Evolutionary conservation across 1,140 invertebrate species (phyloP).

Genomic region (Leptinotarsa defecta): DNA sequence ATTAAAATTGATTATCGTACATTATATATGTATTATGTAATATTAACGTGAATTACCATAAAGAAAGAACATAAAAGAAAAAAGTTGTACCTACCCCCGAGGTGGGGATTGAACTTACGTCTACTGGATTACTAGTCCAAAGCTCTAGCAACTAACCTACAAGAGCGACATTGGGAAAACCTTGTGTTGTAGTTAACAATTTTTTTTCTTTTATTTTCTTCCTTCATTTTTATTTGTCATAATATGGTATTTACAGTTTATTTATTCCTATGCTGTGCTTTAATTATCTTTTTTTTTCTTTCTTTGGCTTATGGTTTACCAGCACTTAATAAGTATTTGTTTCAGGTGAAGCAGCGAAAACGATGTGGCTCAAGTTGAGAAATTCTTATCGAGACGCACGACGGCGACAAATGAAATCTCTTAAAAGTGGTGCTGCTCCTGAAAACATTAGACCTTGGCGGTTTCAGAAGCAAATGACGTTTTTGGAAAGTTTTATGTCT

Average conservation of each 20-base stretch:
- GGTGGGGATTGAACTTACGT: no score
- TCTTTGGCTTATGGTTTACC: no score
- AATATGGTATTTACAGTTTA: no score
- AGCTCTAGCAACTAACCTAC: neutral
- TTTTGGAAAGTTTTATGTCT: constrained; percentile 32
- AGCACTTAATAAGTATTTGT: constrained; percentile 10
- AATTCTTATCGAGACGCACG: constrained; percentile 9
- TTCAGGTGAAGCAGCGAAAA: constrained; percentile 15
- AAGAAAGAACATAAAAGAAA: constrained; percentile 5
- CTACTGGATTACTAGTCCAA: no score
- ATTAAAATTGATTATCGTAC: constrained; percentile 12
- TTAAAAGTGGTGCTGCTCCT: constrained; percentile 33
- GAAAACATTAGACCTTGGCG: constrained; percentile 34
- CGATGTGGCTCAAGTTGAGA: constrained; percentile 15
- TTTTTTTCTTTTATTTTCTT: neutral
- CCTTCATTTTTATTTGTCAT: no score
- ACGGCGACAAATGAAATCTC: constrained; percentile 30
- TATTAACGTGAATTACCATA: no score
- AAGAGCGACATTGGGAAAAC: constrained; percentile 6
- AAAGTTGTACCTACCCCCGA: no score
- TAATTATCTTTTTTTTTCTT: no score
- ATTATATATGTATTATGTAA: no score
- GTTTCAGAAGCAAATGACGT: constrained; percentile 36
- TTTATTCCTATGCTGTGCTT: no score
- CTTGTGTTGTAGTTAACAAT: constrained; percentile 17